Base-by-base conservation (phyloP, 1,140 invertebrate species). In the Palaemon carinicauda region DNA sequence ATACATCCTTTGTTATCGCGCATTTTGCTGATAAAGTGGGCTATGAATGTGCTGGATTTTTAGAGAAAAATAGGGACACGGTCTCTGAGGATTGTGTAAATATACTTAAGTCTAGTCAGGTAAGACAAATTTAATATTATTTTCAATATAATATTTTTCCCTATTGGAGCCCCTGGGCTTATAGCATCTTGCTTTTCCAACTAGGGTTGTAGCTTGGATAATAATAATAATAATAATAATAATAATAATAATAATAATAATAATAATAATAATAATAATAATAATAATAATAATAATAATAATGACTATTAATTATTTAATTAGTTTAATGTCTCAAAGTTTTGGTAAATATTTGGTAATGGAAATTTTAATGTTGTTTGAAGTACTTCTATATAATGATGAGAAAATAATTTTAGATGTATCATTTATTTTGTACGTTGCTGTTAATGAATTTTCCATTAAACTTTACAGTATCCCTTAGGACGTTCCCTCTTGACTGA, bases 31-130 rank as follows among this genome's bases (percentile, higher is more conserved):
- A 94, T 89, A 92, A 93, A 71, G 98, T 99, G 0, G 94, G 97
- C 90, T 99, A 99, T 92, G 95, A 97, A 91, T 95, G 95, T 27
- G 93, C 93, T 50, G 98, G 98, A 3, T 99, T 99, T 92, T 92
- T 99, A 7, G 98, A 99, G 90, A 99, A 99, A 92, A 99, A 99
- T 91, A 92, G 97, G 0, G 98, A 99, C 90, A 99, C 97, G 0
- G 97, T 99, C 3, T 94, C 98, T 17, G 97, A 98, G 90, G 98
- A 99, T 90, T 96, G 99, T 90, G 94, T 99, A 19, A 93, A 94
- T 88, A 92, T 94, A 19, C 90, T 95, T 19, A 92, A 91, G 88
- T 92, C 92, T 83, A 93, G 93, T 90, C 91, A 93, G 80, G 89
- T 90, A 31, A 87, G 85, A 79, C 50, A 15, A 52, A n/a, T 31